Base-by-base conservation (phyloP, 2,113 vertebrate genomes). In the Telmatochromis sp. region DNA sequence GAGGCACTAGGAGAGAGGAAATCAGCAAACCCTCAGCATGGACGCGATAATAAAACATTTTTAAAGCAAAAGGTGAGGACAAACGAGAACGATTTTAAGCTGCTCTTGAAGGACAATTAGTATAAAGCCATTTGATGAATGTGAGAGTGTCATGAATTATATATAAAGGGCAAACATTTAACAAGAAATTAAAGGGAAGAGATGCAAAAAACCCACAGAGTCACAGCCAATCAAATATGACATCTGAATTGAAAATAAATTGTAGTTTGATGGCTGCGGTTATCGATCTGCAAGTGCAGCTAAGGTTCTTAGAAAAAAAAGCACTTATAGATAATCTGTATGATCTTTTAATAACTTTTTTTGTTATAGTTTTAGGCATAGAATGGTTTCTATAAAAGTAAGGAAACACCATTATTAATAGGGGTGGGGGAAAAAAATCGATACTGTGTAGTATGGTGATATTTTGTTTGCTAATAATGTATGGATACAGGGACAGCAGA, bases 1-100 rank as follows among this genome's bases (percentile, higher is more conserved):
- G 31, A 99, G 96, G 95, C 98, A 98, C 98, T 99, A 92, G 37
- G 37, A 40, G 49, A 75, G 3, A 42, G 10, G 47, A 28, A 49
- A 49, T 33, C 4, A 53, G 28, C 63, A 47, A 21, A 37, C 21
- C 26, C 23, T 80, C 37, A 40, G 37, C 10, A 10, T 10, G 21
- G 14, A 31, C 3, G 2, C 1, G 2, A 68, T 31, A 28, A 75
- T 11, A 17, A 65, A 65, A 65, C 7, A 7, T 1, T 1, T 19
- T 35, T 68, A 60, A n/a, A n/a, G 35, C 2, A 23, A n/a, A 78
- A 3, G 19, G 19, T 51, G 73, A 2, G 1, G 6, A 3, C 17
- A 5, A 11, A 49, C 10, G 1, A 4, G 53, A 58, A 49, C 4
- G 2, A n/a, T 60, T 40, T 55, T 45, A 6, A 54, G 49, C 21